Evolutionary conservation across 2,888 invertebrate genomes (phyloP), one percentile per base, ranked within the genome.

Genomic region (Cryptocephalus primarius): DNA sequence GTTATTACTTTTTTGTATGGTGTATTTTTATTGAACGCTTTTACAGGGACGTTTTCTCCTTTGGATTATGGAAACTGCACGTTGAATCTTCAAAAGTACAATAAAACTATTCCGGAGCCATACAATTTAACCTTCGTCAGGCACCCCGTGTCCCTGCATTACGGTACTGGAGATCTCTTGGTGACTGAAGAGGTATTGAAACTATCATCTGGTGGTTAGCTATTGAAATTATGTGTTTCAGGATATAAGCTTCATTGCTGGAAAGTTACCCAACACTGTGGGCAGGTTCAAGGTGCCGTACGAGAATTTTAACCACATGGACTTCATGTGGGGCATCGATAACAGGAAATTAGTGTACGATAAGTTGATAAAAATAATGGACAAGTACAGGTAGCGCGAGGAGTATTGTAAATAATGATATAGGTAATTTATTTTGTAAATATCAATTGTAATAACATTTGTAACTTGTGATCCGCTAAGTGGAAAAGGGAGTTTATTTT

Each of bases 281-380:
- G 76, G 75, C 10, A 72, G 75, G 51, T 78, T 77, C 65, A 65
- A 74, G 40, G 74, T 85, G 9, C 73, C 77, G 0, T 67, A 75
- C 58, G 58, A 68, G 1, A 66, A 68, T 8, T 85, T 83, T 59
- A 83, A 78, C 60, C 85, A 86, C 62, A 60, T 85, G 49, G 85
- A 86, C 61, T 85, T 83, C 60, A 68, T 82, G 53, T 83, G 80
- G 78, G 84, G 77, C 10, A 76, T 75, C 10, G 73, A 82, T 60
- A 78, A 77, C 0, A 75, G 72, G 45, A 68, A 70, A 3, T 61
- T 83, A 46, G 61, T 85, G 1, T 83, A 79, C 58, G 68, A 79
- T 45, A 72, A 75, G 52, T 65, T 81, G 33, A 64, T 80, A 12
- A 70, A 71, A 46, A 66, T 78, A 22, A 76, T 83, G 65, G 70